phyloP scores from a whole-genome alignment of 2,888 invertebrate species.

The Pterostichus madidus region DNA sequence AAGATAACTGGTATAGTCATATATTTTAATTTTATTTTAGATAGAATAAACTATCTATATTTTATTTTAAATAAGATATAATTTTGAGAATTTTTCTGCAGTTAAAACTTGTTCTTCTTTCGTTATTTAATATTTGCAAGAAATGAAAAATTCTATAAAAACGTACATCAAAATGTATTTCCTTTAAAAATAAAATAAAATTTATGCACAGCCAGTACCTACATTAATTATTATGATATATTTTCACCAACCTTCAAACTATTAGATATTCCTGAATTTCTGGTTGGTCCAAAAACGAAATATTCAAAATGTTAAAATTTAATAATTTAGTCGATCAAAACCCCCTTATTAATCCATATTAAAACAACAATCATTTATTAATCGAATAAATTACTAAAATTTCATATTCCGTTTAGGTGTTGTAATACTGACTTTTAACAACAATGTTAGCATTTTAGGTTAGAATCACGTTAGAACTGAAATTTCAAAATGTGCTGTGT shows the following conservation, averaged over 20 bases:
- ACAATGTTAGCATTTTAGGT: constrained; percentile 16
- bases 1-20: too few relatives aligned
- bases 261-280: constrained; percentile 9
- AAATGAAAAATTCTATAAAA: constrained; percentile 27
- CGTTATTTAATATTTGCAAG: background rate
- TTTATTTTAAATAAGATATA: background rate
- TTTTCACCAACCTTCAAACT: constrained; percentile 18
- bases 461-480: constrained; percentile 33
- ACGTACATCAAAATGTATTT: constrained; percentile 37
- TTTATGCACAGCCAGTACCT: constrained; percentile 53
- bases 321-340: constrained; percentile 39
- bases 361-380: background rate
- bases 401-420: constrained; percentile 13
- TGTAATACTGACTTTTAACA: constrained; percentile 41
- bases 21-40: too few relatives aligned
- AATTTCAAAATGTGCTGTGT: constrained; percentile 12
- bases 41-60: too few relatives aligned
- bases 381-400: constrained; percentile 25
- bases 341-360: background rate
- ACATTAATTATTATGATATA: constrained; percentile 54
- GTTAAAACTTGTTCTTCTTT: background rate
- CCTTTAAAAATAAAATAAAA: constrained; percentile 3
- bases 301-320: background rate
- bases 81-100: background rate
- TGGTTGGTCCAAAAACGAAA: constrained; percentile 10